These are phyloP conservation scores for Cenopis cana DNA, from an alignment of 2,888 invertebrate species.

Conservation along the genomic window DNA sequence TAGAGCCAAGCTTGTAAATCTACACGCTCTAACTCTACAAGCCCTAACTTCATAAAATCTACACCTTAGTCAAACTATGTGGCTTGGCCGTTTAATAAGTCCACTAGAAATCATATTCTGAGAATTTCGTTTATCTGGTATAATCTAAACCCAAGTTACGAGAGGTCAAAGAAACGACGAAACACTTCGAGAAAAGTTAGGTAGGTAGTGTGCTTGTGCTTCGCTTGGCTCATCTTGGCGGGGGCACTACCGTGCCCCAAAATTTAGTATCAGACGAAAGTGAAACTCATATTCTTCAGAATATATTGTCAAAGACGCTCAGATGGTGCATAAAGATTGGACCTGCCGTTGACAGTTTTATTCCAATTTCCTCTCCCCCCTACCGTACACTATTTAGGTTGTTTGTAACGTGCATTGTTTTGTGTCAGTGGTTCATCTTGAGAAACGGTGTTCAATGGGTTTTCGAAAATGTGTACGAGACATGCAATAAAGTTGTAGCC, in stretches of 20 bases:
- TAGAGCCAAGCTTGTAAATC: too few species aligned
- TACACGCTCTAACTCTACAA: too few species aligned
- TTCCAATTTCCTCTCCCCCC: slow-evolving; percentile 26
- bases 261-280: background rate
- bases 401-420: slow-evolving; percentile 21
- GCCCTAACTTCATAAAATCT: too few species aligned
- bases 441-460: background rate
- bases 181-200: too few species aligned
- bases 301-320: slow-evolving; percentile 1
- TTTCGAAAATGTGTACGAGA: background rate
- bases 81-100: background rate
- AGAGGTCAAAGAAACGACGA: too few species aligned
- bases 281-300: background rate
- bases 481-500: background rate
- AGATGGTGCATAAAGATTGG: slow-evolving; percentile 44
- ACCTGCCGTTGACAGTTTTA: slow-evolving; percentile 48
- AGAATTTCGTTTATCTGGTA: too few species aligned
- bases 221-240: too few species aligned
- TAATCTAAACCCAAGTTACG: too few species aligned
- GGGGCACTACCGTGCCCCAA: too few species aligned
- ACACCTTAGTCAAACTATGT: background rate
- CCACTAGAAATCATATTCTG: too few species aligned
- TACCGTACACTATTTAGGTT: slow-evolving; percentile 20
- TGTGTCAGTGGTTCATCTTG: background rate
- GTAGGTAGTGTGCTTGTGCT: too few species aligned